Evolutionary conservation across 2,797 vertebrate genomes (phyloP).

Genomic region (Sciurus vulgaris): DNA sequence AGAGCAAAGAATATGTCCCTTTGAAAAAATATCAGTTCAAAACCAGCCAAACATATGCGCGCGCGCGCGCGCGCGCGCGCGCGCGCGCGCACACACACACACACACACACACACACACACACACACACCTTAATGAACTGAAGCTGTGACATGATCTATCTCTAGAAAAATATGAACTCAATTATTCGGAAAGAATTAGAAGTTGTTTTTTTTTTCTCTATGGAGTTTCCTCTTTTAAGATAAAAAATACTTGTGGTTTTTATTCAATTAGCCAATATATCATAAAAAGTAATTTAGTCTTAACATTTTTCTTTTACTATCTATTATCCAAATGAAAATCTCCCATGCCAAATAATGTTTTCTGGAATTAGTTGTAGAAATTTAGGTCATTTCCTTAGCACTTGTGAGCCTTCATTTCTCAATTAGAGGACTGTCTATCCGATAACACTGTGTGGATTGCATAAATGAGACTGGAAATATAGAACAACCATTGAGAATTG

Average conservation of each 20-base stretch:
- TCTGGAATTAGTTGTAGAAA: background rate
- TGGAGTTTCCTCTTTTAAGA: background rate
- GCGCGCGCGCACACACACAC: background rate
- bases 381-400: background rate
- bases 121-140: background rate
- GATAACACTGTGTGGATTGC: background rate
- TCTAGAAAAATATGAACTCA: background rate
- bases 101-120: background rate
- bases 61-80: too few relatives aligned
- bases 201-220: background rate
- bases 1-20: background rate
- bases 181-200: background rate
- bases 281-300: background rate
- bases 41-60: background rate
- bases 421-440: background rate
- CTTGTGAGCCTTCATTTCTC: background rate
- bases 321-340: background rate
- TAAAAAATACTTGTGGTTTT: background rate
- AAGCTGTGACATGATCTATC: background rate
- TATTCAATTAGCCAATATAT: background rate
- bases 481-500: background rate
- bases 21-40: background rate
- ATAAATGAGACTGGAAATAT: background rate
- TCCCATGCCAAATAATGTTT: background rate
- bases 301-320: background rate